phyloP scores from a whole-genome alignment of 2,797 vertebrate species.

The Manis pentadactyla region DNA sequence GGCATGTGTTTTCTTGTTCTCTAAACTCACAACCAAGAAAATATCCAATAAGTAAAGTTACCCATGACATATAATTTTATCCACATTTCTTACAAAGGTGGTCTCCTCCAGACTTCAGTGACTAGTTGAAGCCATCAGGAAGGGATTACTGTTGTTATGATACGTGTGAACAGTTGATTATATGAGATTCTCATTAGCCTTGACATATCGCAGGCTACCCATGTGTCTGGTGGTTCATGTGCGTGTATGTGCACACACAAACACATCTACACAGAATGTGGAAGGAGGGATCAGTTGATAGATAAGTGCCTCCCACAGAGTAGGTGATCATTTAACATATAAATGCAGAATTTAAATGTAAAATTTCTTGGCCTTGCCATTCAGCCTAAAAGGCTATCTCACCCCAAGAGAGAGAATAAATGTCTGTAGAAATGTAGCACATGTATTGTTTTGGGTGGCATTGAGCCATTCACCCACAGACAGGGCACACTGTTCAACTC shows the following conservation, averaged over 20 bases:
- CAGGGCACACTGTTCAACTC: neutral
- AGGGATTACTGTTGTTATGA: conserved; percentile 70
- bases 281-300: neutral
- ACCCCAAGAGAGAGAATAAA: neutral
- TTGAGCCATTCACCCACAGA: neutral
- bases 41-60: conserved; percentile 74
- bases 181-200: conserved; percentile 61
- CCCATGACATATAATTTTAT: conserved; percentile 66
- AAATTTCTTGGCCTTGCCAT: neutral
- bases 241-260: neutral
- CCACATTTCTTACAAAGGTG: conserved; percentile 74
- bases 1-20: conserved; percentile 54
- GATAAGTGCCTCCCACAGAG: neutral
- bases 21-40: conserved; percentile 64
- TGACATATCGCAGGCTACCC: conserved; percentile 59
- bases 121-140: conserved; percentile 63
- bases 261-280: neutral
- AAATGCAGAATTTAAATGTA: neutral
- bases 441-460: neutral
- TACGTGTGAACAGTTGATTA: conserved; percentile 72
- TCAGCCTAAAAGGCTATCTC: neutral
- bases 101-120: conserved; percentile 62
- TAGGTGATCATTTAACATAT: neutral
- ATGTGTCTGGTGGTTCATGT: conserved; percentile 24
- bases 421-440: neutral